Percentiles rank a stretch among this genome's conserved stretches.
These are phyloP conservation scores for Nebria salina DNA, from an alignment of 2,888 invertebrate genomes.

Conservation along the genomic window DNA sequence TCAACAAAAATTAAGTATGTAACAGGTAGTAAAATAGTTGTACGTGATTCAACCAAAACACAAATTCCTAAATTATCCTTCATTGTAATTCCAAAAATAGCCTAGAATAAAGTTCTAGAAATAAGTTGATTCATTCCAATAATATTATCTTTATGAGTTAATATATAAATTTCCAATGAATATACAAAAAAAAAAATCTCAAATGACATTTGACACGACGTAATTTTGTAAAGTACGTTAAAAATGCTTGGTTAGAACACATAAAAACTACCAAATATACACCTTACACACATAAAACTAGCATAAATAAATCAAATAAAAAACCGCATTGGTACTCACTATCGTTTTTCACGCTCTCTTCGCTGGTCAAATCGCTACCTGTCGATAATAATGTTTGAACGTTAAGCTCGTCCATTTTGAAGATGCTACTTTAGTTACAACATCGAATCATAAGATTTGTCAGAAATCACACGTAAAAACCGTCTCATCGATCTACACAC, in stretches of 20 bases:
- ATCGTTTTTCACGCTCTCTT: constrained; percentile 57
- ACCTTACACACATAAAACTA: constrained; percentile 47
- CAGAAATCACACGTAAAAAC: constrained; percentile 39
- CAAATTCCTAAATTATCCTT: constrained; percentile 1
- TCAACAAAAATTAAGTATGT: not conserved
- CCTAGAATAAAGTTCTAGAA: not conserved
- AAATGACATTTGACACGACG: constrained; percentile 46
- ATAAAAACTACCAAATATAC: constrained; percentile 48
- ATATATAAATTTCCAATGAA: not conserved
- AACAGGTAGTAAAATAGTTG: not conserved
- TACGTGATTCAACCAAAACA: not conserved
- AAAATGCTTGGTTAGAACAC: constrained; percentile 43
- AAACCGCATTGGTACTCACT: constrained; percentile 53
- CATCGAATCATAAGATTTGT: constrained; percentile 52
- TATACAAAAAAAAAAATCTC: not conserved
- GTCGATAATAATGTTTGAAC: constrained; percentile 59
- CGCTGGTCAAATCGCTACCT: constrained; percentile 61
- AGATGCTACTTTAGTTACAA: constrained; percentile 56
- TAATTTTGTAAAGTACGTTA: constrained; percentile 42
- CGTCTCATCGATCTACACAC: constrained; percentile 8
- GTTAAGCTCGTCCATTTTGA: constrained; percentile 63
- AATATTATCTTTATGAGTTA: not conserved
- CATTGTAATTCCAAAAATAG: not conserved
- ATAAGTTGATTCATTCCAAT: not conserved
- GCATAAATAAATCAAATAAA: constrained; percentile 17